phyloP scores from a whole-genome alignment of 2,888 invertebrate genomes.

The Mythimna impura region DNA sequence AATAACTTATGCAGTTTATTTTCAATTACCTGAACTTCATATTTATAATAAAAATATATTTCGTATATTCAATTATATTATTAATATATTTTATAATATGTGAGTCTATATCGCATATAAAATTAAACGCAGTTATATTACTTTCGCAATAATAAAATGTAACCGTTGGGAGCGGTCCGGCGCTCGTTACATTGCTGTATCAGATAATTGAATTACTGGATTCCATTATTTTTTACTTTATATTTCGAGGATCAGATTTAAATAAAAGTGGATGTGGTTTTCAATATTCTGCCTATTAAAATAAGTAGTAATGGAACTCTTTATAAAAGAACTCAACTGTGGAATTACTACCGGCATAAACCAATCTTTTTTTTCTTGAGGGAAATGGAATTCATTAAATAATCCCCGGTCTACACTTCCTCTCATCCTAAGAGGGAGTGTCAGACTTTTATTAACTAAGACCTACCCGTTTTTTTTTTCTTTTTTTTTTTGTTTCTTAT shows the following conservation, averaged over 20 bases:
- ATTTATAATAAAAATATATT: no score
- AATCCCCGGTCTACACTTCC: no score
- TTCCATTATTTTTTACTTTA: conserved; percentile 35
- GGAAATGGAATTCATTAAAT: no score
- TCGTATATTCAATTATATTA: background rate
- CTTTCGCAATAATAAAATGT: conserved; percentile 35
- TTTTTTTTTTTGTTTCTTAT: no score
- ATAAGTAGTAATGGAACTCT: background rate
- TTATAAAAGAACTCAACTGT: background rate
- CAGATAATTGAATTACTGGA: conserved; percentile 49
- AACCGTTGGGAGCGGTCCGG: conserved; percentile 16
- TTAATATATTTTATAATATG: background rate
- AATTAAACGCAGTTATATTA: conserved; percentile 34
- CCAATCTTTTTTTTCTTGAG: no score
- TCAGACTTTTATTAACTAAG: no score
- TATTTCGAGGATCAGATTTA: conserved; percentile 14
- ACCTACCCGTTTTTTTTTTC: no score
- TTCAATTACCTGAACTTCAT: background rate
- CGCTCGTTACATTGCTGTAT: conserved; percentile 22
- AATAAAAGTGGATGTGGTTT: conserved; percentile 2
- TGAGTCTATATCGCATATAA: conserved; percentile 6
- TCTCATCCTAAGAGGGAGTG: no score
- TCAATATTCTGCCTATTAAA: background rate
- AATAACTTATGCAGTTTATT: background rate
- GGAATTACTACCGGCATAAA: no score